These are phyloP conservation scores for Noctua janthe DNA, from an alignment of 2,888 invertebrate genomes.

Conservation along the genomic window DNA sequence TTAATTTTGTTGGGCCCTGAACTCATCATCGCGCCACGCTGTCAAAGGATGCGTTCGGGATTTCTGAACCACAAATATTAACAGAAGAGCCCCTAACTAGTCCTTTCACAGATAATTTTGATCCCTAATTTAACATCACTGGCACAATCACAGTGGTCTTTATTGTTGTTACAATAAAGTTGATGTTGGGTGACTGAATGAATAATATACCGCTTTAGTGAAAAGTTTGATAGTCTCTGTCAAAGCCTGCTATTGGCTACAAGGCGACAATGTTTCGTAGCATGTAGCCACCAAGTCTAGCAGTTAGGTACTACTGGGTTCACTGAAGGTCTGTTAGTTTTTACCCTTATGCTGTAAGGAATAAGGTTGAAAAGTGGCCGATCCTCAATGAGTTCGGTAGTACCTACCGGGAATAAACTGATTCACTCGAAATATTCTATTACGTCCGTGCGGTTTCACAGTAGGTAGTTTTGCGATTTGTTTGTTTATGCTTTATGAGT, in stretches of 20 bases:
- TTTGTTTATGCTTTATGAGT: slow-evolving; percentile 12
- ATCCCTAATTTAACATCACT: not conserved
- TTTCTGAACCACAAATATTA: not conserved
- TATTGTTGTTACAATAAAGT: not conserved
- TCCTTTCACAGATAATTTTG: not conserved
- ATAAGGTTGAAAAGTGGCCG: no score
- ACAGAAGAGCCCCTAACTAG: not conserved
- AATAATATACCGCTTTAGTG: not conserved
- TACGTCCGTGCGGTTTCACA: slow-evolving; percentile 45
- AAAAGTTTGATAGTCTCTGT: slow-evolving; percentile 22
- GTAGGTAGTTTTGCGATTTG: slow-evolving; percentile 21
- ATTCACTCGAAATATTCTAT: slow-evolving; percentile 45
- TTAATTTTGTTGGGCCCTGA: not conserved
- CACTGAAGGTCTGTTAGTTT: no score
- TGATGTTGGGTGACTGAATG: not conserved
- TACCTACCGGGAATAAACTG: slow-evolving; percentile 26
- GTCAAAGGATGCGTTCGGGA: not conserved
- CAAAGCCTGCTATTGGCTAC: not conserved
- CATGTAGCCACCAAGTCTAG: slow-evolving; percentile 44
- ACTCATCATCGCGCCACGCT: no score
- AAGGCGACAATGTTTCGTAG: not conserved
- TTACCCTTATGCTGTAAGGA: no score
- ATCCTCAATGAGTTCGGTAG: no score
- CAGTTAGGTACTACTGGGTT: slow-evolving; percentile 4
- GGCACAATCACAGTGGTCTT: not conserved